A percentile compares a stretch with the other conserved stretches of the same genome.
Conservation (phyloP, 2,797 vertebrate species). For the Characodon lateralis region DNA sequence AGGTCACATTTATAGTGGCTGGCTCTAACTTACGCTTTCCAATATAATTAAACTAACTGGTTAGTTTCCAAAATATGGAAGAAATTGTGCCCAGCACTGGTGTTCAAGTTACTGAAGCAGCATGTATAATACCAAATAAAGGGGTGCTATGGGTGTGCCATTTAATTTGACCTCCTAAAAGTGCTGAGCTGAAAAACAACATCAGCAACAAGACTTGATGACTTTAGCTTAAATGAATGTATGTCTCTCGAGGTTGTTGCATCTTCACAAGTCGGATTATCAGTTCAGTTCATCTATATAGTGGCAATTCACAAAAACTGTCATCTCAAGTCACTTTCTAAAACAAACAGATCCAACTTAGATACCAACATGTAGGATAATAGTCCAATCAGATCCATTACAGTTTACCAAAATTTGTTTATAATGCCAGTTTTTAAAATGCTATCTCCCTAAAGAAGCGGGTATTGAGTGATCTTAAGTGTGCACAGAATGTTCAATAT, state of each 20-base stretch:
- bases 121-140: constrained; percentile 1
- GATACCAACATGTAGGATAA: background rate
- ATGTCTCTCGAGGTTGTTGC: background rate
- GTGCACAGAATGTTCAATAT: too few species aligned
- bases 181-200: constrained; percentile 4
- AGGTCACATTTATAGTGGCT: constrained; percentile 28
- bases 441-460: background rate
- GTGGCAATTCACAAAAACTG: background rate
- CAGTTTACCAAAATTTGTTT: background rate
- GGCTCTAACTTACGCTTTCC: constrained; percentile 1
- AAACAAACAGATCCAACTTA: background rate
- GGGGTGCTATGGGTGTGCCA: constrained; percentile 3
- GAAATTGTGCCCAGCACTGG: background rate
- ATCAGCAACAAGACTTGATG: background rate
- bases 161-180: constrained; percentile 26
- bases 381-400: background rate
- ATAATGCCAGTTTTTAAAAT: background rate
- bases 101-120: constrained; percentile 29
- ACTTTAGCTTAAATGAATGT: background rate
- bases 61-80: constrained; percentile 41
- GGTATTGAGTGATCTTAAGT: too few species aligned
- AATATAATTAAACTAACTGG: constrained; percentile 26
- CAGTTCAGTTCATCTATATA: background rate
- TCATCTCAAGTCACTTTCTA: background rate
- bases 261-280: too few species aligned